A percentile compares a stretch with the other conserved stretches of the same genome.
These are phyloP conservation scores for Epistrophella euchroma DNA, from an alignment of 2,888 invertebrate species.

Conservation along the genomic window DNA sequence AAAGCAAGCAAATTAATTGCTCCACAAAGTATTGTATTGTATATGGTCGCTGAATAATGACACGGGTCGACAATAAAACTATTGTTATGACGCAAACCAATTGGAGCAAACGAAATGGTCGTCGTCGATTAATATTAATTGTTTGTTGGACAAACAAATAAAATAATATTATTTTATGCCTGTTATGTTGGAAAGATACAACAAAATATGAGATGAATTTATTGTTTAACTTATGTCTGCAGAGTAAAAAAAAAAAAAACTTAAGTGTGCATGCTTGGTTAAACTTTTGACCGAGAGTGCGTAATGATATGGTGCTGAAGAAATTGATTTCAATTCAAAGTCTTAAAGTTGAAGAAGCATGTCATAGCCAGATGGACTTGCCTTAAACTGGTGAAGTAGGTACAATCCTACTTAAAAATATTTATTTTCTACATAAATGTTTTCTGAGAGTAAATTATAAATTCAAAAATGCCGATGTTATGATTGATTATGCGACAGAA, in stretches of 20 bases:
- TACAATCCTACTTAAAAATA: background rate
- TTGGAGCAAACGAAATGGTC: conserved; percentile 10
- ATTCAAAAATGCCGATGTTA: no score
- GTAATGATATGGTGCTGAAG: background rate
- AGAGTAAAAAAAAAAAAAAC: background rate
- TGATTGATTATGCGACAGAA: no score
- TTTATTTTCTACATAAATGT: no score
- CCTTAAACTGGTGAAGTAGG: background rate
- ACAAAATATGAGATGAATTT: background rate
- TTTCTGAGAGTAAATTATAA: no score
- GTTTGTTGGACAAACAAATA: conserved; percentile 21
- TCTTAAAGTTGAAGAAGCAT: background rate
- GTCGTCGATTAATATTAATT: conserved; percentile 40
- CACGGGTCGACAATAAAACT: conserved; percentile 24
- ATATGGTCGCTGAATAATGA: conserved; percentile 14
- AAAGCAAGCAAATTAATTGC: conserved; percentile 6
- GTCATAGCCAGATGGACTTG: conserved; percentile 5
- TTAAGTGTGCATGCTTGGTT: background rate
- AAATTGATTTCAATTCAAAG: conserved; percentile 19
- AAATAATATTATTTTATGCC: background rate
- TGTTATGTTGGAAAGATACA: background rate
- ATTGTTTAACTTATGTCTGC: background rate
- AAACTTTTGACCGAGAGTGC: conserved; percentile 4
- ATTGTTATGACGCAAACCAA: conserved; percentile 40
- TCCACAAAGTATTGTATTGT: background rate